Conservation (phyloP, 1,140 invertebrate genomes). For the Saxidomus purpurata region DNA sequence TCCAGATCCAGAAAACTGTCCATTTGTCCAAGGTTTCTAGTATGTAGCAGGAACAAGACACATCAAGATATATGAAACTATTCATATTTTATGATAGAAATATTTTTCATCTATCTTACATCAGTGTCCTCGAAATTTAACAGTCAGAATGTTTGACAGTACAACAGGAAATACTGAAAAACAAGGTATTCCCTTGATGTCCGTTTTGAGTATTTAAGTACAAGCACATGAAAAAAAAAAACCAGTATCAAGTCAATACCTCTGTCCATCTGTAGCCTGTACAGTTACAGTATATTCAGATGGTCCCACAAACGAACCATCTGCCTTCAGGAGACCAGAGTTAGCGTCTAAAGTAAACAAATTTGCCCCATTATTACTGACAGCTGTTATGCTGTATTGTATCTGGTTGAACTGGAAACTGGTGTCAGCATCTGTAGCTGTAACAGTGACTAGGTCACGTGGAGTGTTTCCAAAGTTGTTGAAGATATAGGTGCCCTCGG, state of each 20-base stretch:
- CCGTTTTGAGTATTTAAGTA: too few species aligned
- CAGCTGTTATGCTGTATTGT: conserved; percentile 68
- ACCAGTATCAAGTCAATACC: conserved; percentile 45
- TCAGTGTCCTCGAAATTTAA: too few species aligned
- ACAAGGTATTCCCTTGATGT: too few species aligned
- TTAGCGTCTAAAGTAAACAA: conserved; percentile 66
- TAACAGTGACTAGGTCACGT: conserved; percentile 63
- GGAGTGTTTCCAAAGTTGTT: conserved; percentile 31
- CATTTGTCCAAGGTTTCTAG: too few species aligned
- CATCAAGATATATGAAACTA: too few species aligned
- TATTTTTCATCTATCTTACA: too few species aligned
- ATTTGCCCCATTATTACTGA: conserved; percentile 67
- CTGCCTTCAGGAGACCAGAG: conserved; percentile 48
- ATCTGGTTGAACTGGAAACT: conserved; percentile 41
- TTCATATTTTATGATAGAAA: too few species aligned
- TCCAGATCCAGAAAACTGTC: too few species aligned
- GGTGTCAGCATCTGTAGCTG: conserved; percentile 74
- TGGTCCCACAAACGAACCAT: conserved; percentile 62
- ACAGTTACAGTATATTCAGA: conserved; percentile 68
- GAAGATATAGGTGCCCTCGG: conserved; percentile 68
- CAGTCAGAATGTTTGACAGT: too few species aligned
- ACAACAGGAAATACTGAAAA: too few species aligned
- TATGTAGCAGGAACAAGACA: too few species aligned
- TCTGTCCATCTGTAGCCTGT: conserved; percentile 66
- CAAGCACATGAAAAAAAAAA: too few species aligned